Conservation (phyloP, 2,888 invertebrate genomes). For the Spilosoma lubricipeda region DNA sequence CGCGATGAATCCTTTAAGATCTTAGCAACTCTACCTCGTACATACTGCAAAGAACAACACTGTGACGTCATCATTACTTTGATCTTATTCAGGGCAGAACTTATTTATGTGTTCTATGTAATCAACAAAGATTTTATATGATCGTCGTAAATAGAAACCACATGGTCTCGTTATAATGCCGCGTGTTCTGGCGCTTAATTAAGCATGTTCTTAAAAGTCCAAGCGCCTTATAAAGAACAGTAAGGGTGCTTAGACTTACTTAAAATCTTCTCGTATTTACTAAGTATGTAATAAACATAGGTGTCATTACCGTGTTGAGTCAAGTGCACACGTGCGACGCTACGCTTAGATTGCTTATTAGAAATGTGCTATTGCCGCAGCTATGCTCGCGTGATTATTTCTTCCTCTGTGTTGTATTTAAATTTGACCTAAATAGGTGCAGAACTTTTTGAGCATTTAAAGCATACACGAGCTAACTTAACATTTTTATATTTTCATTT, state of each 20-base stretch:
- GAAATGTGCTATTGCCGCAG: not conserved
- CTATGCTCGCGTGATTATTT: not conserved
- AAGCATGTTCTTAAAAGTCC: slow-evolving; percentile 38
- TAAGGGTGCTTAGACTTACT: slow-evolving; percentile 25
- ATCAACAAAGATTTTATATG: not conserved
- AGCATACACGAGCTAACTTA: too few relatives aligned
- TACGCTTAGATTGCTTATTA: not conserved
- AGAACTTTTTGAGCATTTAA: too few relatives aligned
- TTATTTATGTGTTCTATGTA: not conserved
- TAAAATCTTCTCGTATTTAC: slow-evolving; percentile 37
- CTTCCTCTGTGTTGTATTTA: not conserved
- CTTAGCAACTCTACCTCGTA: not conserved
- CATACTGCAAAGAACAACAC: not conserved
- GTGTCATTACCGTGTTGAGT: slow-evolving; percentile 8
- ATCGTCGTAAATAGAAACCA: slow-evolving; percentile 7
- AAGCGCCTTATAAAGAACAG: slow-evolving; percentile 38
- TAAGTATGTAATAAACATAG: slow-evolving; percentile 31
- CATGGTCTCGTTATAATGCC: slow-evolving; percentile 39
- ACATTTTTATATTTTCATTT: too few relatives aligned
- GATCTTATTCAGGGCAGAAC: not conserved
- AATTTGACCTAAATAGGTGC: too few relatives aligned
- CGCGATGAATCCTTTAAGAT: not conserved
- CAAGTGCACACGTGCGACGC: slow-evolving; percentile 13
- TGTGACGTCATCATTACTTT: not conserved
- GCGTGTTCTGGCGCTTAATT: slow-evolving; percentile 37